Base-by-base conservation (phyloP, 2,888 invertebrate genomes). In the Microdon myrmicae region DNA sequence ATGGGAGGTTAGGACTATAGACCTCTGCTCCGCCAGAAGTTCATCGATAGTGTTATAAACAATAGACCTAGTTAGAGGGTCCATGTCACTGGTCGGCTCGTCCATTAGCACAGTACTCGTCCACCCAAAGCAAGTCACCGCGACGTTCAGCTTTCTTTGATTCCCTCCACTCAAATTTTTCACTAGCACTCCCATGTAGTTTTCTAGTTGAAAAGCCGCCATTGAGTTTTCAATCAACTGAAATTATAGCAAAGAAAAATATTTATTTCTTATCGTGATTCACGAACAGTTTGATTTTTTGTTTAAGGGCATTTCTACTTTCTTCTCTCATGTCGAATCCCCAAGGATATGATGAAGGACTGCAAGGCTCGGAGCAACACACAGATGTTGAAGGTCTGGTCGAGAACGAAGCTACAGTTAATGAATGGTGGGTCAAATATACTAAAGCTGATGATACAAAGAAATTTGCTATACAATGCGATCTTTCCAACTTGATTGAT, bases 101-200 rank as follows among this genome's bases (percentile, higher is more conserved):
- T 91, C 90, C 74, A 92, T 80, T 37, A 92, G 82, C 9, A 91
- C 85, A 16, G 90, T 82, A 14, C 83, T 82, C 1, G 89, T 89
- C 72, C 85, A 84, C 23, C 89, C 90, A 48, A 92, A 86, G 14
- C 92, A 82, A 49, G 90, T 84, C 55, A 91, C 85, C 1, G 91
- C 91, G 20, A 90, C 87, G 22, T 88, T 88, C 17, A 92, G 77
- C 73, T 92, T 90, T 37, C 92, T 81, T 68, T 89, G 88, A 76
- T 91, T 92, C 2, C 92, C 92, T n/a, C 80, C 80, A 44, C 80
- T 79, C 13, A 80, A 68, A 34, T 76, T 75, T 67, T 78, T 78
- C 7, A 80, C 79, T 32, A 80, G 71, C 6, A 79, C 72, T 66
- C 79, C 73, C 55, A 73, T 71, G 68, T 80, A 80, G 41, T 71